These are phyloP conservation scores for Stylophora pistillata DNA, from an alignment of 64 coral and sea anemone genomes.

Conservation along the genomic window DNA sequence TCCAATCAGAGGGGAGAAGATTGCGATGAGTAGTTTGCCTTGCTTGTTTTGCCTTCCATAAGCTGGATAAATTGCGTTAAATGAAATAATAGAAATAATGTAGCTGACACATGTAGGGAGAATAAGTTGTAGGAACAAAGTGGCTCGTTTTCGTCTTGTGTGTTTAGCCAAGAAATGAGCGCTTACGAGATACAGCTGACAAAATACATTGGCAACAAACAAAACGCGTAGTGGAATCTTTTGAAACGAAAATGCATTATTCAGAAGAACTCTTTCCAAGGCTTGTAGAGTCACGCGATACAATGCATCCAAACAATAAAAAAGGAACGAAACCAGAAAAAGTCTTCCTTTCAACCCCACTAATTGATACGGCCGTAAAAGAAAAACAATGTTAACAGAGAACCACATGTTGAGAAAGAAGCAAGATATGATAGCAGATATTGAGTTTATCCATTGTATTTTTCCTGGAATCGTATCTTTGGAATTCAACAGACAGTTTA, in stretches of 20 bases:
- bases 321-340: background rate
- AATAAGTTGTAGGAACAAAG: background rate
- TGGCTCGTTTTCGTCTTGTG: background rate
- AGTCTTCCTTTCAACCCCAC: background rate
- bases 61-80: background rate
- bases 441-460: background rate
- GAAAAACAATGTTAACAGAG: too few species aligned
- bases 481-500: background rate
- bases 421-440: background rate
- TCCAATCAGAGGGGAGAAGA: conserved; percentile 13
- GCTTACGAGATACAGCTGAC: background rate
- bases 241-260: too few species aligned
- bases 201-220: background rate
- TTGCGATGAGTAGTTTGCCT: background rate
- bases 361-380: too few species aligned
- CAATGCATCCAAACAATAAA: background rate
- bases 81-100: too few species aligned
- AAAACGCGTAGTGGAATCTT: too few species aligned
- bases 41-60: background rate
- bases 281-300: background rate
- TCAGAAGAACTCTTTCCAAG: background rate
- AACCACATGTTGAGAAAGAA: too few species aligned
- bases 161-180: background rate
- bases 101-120: background rate
- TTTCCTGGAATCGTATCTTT: background rate